phyloP scores from a whole-genome alignment of 2,113 vertebrate species.

The Dipodomys ordii region DNA sequence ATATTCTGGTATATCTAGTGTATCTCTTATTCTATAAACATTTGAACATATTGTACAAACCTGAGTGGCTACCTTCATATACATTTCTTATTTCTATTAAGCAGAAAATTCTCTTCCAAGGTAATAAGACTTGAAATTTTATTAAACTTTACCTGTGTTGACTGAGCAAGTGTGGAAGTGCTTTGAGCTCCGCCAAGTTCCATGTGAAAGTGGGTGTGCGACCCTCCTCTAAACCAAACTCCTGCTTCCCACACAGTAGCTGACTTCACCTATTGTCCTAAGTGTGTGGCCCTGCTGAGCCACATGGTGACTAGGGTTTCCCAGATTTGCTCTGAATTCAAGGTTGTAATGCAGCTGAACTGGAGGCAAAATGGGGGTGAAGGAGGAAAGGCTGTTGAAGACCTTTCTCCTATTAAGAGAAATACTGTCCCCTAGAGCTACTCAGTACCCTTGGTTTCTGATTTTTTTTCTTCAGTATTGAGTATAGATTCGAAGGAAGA shows the following conservation, averaged over 20 bases:
- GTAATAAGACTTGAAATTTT: no score
- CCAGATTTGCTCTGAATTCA: no score
- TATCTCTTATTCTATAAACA: no score
- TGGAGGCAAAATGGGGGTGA: neutral
- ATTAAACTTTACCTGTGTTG: no score
- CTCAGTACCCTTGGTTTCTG: slow-evolving; percentile 49
- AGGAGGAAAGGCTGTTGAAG: neutral
- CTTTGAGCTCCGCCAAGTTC: neutral
- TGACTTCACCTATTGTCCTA: no score
- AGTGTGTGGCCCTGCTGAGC: no score
- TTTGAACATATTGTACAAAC: no score
- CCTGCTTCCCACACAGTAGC: no score
- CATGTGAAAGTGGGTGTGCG: neutral
- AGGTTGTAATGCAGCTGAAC: neutral
- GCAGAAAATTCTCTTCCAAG: no score
- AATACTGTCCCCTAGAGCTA: slow-evolving; percentile 75
- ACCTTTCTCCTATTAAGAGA: slow-evolving; percentile 38
- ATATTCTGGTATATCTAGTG: no score
- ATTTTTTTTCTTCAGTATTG: slow-evolving; percentile 66
- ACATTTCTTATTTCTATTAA: neutral
- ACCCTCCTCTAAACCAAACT: neutral
- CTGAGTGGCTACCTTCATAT: no score
- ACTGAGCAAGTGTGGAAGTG: neutral
- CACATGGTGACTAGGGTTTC: no score
- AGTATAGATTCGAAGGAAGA: neutral